Evolutionary conservation across 2,113 vertebrate species (phyloP).

Genomic region (Oostethus manadensis): DNA sequence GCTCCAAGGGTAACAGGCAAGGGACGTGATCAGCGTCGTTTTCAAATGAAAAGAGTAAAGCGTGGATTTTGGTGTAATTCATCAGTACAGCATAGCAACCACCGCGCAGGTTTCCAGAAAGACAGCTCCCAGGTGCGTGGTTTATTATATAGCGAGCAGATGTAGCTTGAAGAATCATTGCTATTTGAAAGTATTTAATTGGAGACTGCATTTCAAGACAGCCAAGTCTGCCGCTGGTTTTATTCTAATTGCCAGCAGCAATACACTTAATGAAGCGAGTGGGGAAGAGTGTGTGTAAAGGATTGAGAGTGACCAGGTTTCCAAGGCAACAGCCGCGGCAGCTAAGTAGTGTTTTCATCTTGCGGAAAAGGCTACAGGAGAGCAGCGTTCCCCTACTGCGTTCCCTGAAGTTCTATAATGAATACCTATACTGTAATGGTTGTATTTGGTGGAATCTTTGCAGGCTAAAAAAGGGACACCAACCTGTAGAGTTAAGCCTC

Average conservation of each 20-base stretch:
- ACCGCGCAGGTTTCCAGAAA: conserved; percentile 35
- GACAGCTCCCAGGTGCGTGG: conserved; percentile 55
- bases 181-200: conserved; percentile 74
- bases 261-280: conserved; percentile 75
- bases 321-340: conserved; percentile 71
- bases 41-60: neutral
- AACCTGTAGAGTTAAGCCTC: conserved; percentile 32
- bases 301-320: conserved; percentile 73
- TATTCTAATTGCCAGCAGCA: conserved; percentile 76
- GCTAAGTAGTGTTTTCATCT: conserved; percentile 72
- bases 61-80: conserved; percentile 39
- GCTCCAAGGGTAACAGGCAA: conserved; percentile 24
- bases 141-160: conserved; percentile 61
- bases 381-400: conserved; percentile 60
- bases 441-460: conserved; percentile 36
- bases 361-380: conserved; percentile 67
- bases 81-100: conserved; percentile 29
- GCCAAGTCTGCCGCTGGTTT: conserved; percentile 71
- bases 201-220: conserved; percentile 72
- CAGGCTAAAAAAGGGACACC: conserved; percentile 20
- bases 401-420: conserved; percentile 50
- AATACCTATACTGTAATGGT: conserved; percentile 53
- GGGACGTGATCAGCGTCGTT: conserved; percentile 31
- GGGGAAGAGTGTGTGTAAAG: conserved; percentile 67
- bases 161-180: conserved; percentile 59